Evolutionary conservation across 2,113 vertebrate genomes (phyloP).

Genomic region (Heliornis fulica): DNA sequence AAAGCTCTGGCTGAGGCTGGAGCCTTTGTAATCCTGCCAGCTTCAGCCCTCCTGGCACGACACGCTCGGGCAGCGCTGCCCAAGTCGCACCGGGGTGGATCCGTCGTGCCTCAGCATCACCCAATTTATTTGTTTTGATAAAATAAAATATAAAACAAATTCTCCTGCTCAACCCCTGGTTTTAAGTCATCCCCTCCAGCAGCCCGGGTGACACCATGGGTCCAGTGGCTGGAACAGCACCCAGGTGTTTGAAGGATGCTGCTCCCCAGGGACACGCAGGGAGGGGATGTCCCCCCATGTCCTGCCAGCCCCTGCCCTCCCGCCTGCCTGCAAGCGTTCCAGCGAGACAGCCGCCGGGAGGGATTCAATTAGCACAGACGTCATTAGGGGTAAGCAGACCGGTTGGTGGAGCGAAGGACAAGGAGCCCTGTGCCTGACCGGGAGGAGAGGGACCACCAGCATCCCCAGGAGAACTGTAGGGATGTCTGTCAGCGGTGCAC

Average conservation of each 20-base stretch:
- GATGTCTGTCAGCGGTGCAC: neutral
- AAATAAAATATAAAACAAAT: neutral
- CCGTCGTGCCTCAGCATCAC: accelerated
- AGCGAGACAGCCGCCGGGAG: neutral
- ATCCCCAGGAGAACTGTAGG: neutral
- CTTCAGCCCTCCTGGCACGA: neutral
- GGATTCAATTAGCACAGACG: neutral
- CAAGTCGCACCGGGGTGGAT: accelerated
- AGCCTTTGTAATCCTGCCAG: neutral
- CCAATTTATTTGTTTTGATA: neutral
- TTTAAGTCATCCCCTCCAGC: neutral
- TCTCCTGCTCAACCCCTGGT: neutral
- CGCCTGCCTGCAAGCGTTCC: neutral
- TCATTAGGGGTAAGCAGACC: neutral
- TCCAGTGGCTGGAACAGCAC: neutral
- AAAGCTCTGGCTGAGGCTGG: neutral
- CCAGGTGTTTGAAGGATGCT: neutral
- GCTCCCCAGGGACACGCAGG: accelerated
- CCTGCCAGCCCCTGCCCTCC: neutral
- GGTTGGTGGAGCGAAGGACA: neutral
- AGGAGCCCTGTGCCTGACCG: neutral
- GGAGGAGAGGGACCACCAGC: neutral
- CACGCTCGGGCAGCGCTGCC: accelerated
- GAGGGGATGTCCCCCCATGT: neutral
- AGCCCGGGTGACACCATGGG: accelerated